These are phyloP conservation scores for Cossypha heuglini DNA, from an alignment of 2,797 vertebrate species.

Conservation along the genomic window DNA sequence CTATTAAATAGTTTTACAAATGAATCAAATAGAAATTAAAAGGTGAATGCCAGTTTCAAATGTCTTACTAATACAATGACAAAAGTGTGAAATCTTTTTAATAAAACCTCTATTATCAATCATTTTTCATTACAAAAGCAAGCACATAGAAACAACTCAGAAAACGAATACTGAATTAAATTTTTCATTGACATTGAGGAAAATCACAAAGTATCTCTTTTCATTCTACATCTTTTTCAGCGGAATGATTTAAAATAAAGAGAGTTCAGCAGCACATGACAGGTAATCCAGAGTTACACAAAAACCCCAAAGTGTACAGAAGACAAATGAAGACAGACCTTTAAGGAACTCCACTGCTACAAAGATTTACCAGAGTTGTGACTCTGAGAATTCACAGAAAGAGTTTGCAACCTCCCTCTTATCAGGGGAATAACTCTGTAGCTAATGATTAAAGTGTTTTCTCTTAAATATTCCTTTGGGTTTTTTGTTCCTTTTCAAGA, in stretches of 20 bases:
- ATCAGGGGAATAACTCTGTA: neutral
- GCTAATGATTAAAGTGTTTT: neutral
- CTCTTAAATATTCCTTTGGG: neutral
- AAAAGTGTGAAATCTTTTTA: neutral
- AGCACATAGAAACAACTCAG: neutral
- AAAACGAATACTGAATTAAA: conserved; percentile 20
- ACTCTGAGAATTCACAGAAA: neutral
- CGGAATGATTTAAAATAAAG: neutral
- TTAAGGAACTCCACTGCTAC: neutral
- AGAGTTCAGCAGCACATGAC: neutral
- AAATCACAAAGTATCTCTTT: neutral
- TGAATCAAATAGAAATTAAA: neutral
- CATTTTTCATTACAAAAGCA: neutral
- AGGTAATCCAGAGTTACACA: neutral
- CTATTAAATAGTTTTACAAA: neutral
- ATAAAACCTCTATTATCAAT: neutral
- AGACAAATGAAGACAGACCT: neutral
- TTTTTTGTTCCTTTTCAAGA: neutral
- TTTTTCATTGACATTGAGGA: neutral
- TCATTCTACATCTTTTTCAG: neutral
- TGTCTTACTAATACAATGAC: neutral
- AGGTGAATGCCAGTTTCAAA: neutral
- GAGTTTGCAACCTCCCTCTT: neutral
- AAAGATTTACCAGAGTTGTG: neutral
- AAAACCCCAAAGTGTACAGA: neutral